Percentiles rank a stretch among this genome's conserved stretches.
phyloP scores from a whole-genome alignment of 2,888 invertebrate species.

The Ctena decussata region DNA sequence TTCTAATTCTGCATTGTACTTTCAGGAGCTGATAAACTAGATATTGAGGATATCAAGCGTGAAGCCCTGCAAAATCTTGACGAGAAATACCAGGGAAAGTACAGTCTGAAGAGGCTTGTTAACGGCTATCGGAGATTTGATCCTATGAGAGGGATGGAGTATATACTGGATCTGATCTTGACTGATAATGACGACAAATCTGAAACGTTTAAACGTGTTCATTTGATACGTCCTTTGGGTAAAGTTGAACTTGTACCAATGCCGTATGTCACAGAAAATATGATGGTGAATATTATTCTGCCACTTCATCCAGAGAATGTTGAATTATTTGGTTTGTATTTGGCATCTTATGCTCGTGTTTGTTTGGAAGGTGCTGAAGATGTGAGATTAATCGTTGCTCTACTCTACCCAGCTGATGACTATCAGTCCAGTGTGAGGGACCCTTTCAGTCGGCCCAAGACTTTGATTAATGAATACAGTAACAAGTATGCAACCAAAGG shows the following conservation, averaged over 20 bases:
- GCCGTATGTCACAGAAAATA: slow-evolving; percentile 98
- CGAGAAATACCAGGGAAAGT: slow-evolving; percentile 76
- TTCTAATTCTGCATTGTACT: too few species aligned
- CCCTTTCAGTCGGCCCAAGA: slow-evolving; percentile 90
- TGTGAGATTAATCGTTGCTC: slow-evolving; percentile 92
- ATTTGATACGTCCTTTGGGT: slow-evolving; percentile 94
- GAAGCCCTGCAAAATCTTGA: slow-evolving; percentile 76
- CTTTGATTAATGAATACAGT: slow-evolving; percentile 89
- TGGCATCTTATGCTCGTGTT: slow-evolving; percentile 91
- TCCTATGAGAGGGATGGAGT: slow-evolving; percentile 95
- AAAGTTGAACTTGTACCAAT: slow-evolving; percentile 96
- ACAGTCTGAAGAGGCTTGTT: slow-evolving; percentile 87
- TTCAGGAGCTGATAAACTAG: slow-evolving; percentile 88
- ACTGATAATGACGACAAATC: slow-evolving; percentile 64
- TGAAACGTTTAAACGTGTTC: slow-evolving; percentile 89
- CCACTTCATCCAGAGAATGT: slow-evolving; percentile 89
- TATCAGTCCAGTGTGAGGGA: slow-evolving; percentile 87
- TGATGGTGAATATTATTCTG: slow-evolving; percentile 92
- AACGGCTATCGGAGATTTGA: slow-evolving; percentile 94
- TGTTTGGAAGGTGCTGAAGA: slow-evolving; percentile 93
- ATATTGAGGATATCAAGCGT: slow-evolving; percentile 90
- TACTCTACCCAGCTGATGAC: slow-evolving; percentile 87
- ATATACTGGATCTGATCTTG: slow-evolving; percentile 90
- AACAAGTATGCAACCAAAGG: slow-evolving; percentile 91
- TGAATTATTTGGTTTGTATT: slow-evolving; percentile 90